These are phyloP conservation scores for Lerista edwardsae DNA, from an alignment of 2,797 vertebrate genomes.

Conservation along the genomic window DNA sequence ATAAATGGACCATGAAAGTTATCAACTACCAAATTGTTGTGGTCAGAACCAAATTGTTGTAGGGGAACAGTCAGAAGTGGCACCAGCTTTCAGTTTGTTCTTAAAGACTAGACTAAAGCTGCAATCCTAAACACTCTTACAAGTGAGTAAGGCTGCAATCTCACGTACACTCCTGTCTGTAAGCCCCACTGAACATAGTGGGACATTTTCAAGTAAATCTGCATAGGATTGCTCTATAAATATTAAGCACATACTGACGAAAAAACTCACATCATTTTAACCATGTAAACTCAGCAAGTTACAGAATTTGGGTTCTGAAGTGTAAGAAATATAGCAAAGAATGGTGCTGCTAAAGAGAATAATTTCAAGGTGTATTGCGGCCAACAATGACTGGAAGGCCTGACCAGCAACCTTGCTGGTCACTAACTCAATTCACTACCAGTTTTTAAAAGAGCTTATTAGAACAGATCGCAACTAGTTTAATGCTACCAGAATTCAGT, in stretches of 20 bases:
- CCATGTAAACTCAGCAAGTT: background rate
- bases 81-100: background rate
- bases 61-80: background rate
- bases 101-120: background rate
- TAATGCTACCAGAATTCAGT: background rate
- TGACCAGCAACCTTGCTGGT: background rate
- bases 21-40: background rate
- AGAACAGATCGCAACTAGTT: background rate
- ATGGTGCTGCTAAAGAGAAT: background rate
- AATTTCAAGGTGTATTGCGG: background rate
- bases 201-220: too few relatives aligned
- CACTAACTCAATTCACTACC: background rate
- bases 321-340: too few relatives aligned
- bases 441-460: background rate
- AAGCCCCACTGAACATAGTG: too few relatives aligned
- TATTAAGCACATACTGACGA: too few relatives aligned
- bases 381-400: background rate
- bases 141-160: too few relatives aligned
- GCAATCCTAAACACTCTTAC: too few relatives aligned
- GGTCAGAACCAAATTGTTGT: too few relatives aligned
- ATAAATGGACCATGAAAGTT: background rate
- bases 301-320: background rate
- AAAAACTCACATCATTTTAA: background rate
- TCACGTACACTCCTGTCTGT: too few relatives aligned
- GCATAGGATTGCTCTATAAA: too few relatives aligned